phyloP scores from a whole-genome alignment of 2,797 vertebrate genomes.

The Chanos chanos region DNA sequence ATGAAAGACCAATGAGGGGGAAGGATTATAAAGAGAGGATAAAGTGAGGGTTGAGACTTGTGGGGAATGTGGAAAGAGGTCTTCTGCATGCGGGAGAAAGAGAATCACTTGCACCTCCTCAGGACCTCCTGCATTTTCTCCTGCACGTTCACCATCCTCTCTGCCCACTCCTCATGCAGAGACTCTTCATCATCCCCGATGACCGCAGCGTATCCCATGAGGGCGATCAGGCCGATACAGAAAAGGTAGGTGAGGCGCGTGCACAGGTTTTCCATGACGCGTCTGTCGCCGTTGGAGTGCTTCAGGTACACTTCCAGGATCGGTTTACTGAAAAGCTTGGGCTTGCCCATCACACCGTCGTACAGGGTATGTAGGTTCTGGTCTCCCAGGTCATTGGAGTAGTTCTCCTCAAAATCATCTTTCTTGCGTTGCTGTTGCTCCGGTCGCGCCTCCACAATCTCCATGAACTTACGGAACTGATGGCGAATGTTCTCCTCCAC shows the following conservation, averaged over 20 bases:
- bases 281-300: constrained; percentile 64
- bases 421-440: constrained; percentile 56
- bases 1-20: too few relatives aligned
- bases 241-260: constrained; percentile 75
- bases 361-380: constrained; percentile 79
- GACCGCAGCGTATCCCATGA: constrained; percentile 73
- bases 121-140: constrained; percentile 74
- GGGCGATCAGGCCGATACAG: constrained; percentile 77
- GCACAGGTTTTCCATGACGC: constrained; percentile 72
- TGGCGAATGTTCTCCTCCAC: constrained; percentile 74
- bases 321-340: constrained; percentile 73
- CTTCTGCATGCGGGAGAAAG: neutral
- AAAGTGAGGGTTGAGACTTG: too few relatives aligned
- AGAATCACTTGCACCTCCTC: constrained; percentile 59
- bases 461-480: constrained; percentile 77
- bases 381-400: constrained; percentile 65
- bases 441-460: constrained; percentile 62
- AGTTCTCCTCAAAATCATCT: constrained; percentile 64
- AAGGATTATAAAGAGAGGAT: too few relatives aligned
- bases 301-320: constrained; percentile 75
- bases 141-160: constrained; percentile 73
- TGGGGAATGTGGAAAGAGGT: too few relatives aligned
- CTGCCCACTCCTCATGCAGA: constrained; percentile 68
- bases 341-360: constrained; percentile 70
- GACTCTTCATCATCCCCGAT: constrained; percentile 71